Evolutionary conservation across 2,888 invertebrate genomes (phyloP).

Genomic region (Machimus rusticus): DNA sequence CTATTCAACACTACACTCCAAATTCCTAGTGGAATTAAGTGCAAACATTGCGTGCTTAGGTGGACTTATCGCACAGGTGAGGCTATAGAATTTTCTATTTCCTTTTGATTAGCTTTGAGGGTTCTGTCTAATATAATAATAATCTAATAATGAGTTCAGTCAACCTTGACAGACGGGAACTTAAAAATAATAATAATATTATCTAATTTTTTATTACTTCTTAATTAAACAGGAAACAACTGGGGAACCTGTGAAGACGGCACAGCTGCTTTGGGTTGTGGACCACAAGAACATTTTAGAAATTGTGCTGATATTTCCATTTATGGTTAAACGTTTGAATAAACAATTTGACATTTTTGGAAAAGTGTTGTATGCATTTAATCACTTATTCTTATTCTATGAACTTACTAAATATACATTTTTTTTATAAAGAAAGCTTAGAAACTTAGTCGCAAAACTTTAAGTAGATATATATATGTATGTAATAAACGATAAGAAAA

Average conservation of each 20-base stretch:
- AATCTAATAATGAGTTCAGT: no score
- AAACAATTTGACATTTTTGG: no score
- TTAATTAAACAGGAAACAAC: constrained; percentile 53
- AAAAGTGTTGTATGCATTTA: no score
- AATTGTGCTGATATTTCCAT: constrained; percentile 60
- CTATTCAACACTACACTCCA: constrained; percentile 48
- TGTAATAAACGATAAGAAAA: no score
- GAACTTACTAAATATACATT: no score
- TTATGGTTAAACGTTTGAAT: background rate
- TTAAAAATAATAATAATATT: no score
- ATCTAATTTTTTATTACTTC: background rate
- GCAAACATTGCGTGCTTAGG: constrained; percentile 63
- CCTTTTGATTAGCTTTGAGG: background rate
- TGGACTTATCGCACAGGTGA: constrained; percentile 63
- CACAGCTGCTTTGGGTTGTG: constrained; percentile 56
- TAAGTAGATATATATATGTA: no score
- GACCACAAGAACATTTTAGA: constrained; percentile 61
- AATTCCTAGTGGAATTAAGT: constrained; percentile 59
- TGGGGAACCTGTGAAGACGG: constrained; percentile 59
- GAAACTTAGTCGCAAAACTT: no score
- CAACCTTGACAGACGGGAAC: no score
- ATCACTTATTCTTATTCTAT: no score
- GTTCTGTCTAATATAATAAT: background rate
- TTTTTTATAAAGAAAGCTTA: no score
- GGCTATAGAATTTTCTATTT: background rate